phyloP scores from a whole-genome alignment of 2,113 vertebrate genomes.

The Sturnus vulgaris region DNA sequence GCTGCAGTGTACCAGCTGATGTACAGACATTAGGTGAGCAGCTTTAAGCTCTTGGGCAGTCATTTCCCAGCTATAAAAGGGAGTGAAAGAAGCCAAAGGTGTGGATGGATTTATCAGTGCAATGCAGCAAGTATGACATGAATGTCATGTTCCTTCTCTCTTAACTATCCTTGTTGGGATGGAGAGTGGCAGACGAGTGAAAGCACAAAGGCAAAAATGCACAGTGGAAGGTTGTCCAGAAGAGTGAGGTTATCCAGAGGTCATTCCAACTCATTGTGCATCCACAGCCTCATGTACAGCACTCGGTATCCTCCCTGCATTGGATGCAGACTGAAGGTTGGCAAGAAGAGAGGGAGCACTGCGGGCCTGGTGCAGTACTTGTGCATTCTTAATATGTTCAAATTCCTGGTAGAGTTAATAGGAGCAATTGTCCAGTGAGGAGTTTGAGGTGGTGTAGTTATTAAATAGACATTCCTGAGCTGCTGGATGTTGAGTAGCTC shows the following conservation, averaged over 20 bases:
- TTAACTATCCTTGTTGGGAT: fast-evolving
- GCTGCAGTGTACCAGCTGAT: neutral
- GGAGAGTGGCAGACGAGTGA: neutral
- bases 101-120: neutral
- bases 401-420: neutral
- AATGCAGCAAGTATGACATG: too few species aligned
- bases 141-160: neutral
- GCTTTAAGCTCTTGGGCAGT: neutral
- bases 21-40: neutral
- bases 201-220: neutral
- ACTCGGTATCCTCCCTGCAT: neutral
- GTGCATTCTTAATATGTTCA: neutral
- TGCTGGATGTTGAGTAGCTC: neutral
- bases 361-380: neutral
- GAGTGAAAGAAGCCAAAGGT: neutral
- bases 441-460: neutral
- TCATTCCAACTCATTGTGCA: neutral
- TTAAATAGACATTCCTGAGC: neutral
- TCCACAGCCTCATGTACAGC: neutral
- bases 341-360: neutral
- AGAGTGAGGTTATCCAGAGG: neutral
- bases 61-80: neutral
- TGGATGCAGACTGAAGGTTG: neutral
- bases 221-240: neutral
- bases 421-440: neutral